Conservation (phyloP, 2,797 vertebrate species). For the Melanotaenia parkinsoni region DNA sequence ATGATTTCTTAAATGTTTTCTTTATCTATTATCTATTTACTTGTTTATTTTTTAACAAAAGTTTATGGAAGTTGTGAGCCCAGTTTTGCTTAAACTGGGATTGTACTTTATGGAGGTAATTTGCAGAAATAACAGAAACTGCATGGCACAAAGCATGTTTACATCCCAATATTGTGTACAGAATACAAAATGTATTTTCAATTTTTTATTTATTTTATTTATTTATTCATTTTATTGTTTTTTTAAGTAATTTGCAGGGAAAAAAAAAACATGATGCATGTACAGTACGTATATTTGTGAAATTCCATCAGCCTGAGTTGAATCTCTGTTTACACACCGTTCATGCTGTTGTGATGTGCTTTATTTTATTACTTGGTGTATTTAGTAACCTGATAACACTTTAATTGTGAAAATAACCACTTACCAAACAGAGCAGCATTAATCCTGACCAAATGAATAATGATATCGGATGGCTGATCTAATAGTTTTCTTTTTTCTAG, state of each 20-base stretch:
- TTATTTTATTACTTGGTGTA: not conserved
- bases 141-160: not conserved
- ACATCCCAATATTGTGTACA: not conserved
- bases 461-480: conserved; percentile 11
- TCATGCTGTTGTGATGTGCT: not conserved
- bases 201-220: too few relatives aligned
- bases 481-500: not conserved
- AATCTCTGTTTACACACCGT: not conserved
- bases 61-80: not conserved
- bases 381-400: not conserved
- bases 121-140: too few relatives aligned
- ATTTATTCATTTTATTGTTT: too few relatives aligned
- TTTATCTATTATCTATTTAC: too few relatives aligned
- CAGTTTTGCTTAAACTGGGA: not conserved
- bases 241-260: not conserved
- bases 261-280: too few relatives aligned
- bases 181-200: too few relatives aligned
- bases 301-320: not conserved
- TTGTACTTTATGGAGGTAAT: not conserved
- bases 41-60: not conserved
- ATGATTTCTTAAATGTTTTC: too few relatives aligned
- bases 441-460: conserved; percentile 24
- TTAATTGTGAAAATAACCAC: not conserved
- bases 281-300: not conserved
- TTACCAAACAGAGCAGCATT: conserved; percentile 13